These are phyloP conservation scores for Stegana nigrithorax DNA, from an alignment of 2,888 invertebrate genomes.

Conservation along the genomic window DNA sequence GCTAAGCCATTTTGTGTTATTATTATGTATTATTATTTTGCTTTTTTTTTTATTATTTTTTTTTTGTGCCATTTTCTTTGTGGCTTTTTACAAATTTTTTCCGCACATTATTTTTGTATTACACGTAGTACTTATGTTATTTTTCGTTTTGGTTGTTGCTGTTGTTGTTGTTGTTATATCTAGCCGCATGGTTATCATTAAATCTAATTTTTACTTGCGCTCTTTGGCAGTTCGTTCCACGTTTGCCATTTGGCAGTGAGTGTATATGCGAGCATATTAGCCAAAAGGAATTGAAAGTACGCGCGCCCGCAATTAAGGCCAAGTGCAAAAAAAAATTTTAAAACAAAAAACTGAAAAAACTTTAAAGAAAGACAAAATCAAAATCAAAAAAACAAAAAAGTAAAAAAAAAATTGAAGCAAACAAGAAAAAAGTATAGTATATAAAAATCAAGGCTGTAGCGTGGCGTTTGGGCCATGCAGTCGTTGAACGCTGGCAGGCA, in stretches of 20 bases:
- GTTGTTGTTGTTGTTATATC: too few species aligned
- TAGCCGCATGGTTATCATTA: conserved; percentile 21
- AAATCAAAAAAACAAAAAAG: conserved; percentile 22
- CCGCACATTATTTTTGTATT: too few species aligned
- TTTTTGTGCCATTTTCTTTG: background rate
- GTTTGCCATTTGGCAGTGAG: conserved; percentile 21
- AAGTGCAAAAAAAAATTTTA: conserved; percentile 44
- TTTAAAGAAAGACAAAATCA: conserved; percentile 18
- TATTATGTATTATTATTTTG: background rate
- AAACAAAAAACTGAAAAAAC: conserved; percentile 2
- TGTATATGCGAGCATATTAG: conserved; percentile 19
- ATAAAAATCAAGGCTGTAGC: too few species aligned
- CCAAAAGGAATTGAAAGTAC: conserved; percentile 59
- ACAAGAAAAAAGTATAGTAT: conserved; percentile 31
- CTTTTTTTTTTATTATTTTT: background rate
- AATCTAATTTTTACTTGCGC: conserved; percentile 41
- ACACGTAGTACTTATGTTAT: too few species aligned
- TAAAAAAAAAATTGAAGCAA: conserved; percentile 22
- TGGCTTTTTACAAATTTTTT: too few species aligned
- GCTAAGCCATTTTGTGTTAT: too few species aligned
- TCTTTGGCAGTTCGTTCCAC: conserved; percentile 47
- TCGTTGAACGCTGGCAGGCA: too few species aligned
- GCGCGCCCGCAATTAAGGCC: conserved; percentile 55
- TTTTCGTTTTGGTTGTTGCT: too few species aligned
- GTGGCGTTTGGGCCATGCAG: too few species aligned